Percentiles rank a stretch among this genome's conserved stretches.
Evolutionary conservation across 2,797 vertebrate genomes (phyloP).

Genomic region (Hyperoplus lanceolatus): DNA sequence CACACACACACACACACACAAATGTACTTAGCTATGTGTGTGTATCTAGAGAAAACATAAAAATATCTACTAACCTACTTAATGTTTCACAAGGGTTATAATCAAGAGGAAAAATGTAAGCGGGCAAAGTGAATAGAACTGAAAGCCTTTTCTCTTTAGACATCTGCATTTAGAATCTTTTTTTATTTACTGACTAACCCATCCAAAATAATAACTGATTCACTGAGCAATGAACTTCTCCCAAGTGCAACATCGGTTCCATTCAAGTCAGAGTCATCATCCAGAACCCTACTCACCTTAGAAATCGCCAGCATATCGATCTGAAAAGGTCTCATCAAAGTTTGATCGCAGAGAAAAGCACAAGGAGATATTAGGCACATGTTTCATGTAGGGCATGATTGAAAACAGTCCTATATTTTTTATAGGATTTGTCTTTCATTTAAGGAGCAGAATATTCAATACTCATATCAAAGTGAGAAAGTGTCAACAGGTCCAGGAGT

Average conservation of each 20-base stretch:
- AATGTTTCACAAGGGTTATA: constrained; percentile 16
- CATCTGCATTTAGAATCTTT: constrained; percentile 23
- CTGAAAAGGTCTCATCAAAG: constrained; percentile 47
- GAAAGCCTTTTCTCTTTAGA: neutral
- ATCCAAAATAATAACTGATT: neutral
- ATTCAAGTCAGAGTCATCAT: constrained; percentile 23
- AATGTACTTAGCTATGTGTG: constrained; percentile 25
- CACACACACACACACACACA: constrained; percentile 18
- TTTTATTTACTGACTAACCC: constrained; percentile 9
- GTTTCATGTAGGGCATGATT: constrained; percentile 26
- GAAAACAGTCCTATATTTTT: constrained; percentile 22
- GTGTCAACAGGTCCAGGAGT: constrained; percentile 19
- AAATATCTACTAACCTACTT: neutral
- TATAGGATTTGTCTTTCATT: neutral
- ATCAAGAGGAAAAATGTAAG: constrained; percentile 33
- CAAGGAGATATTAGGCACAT: constrained; percentile 16
- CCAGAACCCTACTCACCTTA: constrained; percentile 1
- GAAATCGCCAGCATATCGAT: constrained; percentile 27
- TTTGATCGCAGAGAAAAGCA: constrained; percentile 19
- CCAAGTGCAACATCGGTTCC: neutral
- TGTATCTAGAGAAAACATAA: constrained; percentile 6
- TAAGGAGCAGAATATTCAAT: constrained; percentile 30
- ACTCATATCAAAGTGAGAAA: constrained; percentile 10
- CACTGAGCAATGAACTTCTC: neutral
- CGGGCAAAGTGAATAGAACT: neutral